phyloP scores from a whole-genome alignment of 2,113 vertebrate genomes.

The Pogona vitticeps region DNA sequence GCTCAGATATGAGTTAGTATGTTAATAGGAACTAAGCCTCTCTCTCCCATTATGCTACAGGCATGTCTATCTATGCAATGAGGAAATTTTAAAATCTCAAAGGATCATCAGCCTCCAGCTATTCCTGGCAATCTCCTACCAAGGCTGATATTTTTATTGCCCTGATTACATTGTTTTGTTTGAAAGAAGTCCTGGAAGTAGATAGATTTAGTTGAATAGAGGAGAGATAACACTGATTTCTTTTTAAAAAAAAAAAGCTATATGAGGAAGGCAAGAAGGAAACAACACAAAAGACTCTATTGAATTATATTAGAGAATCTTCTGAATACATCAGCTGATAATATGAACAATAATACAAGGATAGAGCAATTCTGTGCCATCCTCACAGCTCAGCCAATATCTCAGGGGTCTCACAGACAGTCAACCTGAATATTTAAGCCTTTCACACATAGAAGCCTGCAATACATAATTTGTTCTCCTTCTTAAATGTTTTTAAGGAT shows the following conservation, averaged over 20 bases:
- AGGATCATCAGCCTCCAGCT: background rate
- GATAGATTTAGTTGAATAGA: background rate
- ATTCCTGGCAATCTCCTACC: background rate
- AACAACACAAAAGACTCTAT: background rate
- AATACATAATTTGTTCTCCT: background rate
- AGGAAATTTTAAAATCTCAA: background rate
- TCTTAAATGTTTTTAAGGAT: slow-evolving; percentile 7
- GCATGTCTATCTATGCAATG: background rate
- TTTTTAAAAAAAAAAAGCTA: background rate
- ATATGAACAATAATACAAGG: background rate
- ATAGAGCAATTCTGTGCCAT: background rate
- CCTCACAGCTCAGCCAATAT: background rate
- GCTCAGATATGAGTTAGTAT: too few species aligned
- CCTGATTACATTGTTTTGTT: background rate
- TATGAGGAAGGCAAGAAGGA: background rate
- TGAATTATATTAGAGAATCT: background rate
- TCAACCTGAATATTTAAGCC: background rate
- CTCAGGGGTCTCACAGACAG: background rate
- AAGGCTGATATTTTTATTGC: background rate
- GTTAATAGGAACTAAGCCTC: background rate
- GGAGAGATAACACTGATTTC: background rate
- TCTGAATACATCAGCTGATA: background rate
- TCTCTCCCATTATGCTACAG: background rate
- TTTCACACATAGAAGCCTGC: background rate
- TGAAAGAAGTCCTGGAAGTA: background rate